phyloP scores from a whole-genome alignment of 1,140 invertebrate genomes.

The Cherax quadricarinatus region DNA sequence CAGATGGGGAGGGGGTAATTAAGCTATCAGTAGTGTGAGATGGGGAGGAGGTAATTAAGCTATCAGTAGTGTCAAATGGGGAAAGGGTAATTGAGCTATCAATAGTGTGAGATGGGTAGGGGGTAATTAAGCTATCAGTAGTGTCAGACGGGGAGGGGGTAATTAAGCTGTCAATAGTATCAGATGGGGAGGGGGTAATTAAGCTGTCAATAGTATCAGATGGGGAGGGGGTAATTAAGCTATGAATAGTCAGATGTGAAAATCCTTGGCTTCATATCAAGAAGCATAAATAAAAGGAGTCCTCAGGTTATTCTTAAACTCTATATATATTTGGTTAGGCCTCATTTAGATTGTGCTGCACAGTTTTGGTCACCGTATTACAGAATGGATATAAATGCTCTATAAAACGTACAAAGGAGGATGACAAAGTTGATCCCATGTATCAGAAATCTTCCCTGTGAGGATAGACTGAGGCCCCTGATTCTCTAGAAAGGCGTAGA shows the following conservation, averaged over 20 bases:
- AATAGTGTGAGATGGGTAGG: background rate
- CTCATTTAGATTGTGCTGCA: no score
- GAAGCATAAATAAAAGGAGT: no score
- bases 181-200: background rate
- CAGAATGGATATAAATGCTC: no score
- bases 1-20: background rate
- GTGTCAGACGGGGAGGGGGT: background rate
- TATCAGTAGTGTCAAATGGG: conserved; percentile 8
- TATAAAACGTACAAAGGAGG: no score
- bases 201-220: conserved; percentile 16
- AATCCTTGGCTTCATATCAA: no score
- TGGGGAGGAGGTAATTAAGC: background rate
- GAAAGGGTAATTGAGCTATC: background rate
- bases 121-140: conserved; percentile 24
- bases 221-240: background rate
- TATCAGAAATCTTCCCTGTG: no score
- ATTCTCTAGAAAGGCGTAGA: no score
- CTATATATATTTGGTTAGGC: no score
- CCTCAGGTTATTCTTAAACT: no score
- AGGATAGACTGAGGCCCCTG: no score
- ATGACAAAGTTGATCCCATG: no score
- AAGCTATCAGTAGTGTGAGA: conserved; percentile 2
- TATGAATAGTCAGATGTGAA: background rate
- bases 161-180: conserved; percentile 25
- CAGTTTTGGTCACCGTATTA: no score